phyloP scores from a whole-genome alignment of 1,140 invertebrate species.

The Mya arenaria region DNA sequence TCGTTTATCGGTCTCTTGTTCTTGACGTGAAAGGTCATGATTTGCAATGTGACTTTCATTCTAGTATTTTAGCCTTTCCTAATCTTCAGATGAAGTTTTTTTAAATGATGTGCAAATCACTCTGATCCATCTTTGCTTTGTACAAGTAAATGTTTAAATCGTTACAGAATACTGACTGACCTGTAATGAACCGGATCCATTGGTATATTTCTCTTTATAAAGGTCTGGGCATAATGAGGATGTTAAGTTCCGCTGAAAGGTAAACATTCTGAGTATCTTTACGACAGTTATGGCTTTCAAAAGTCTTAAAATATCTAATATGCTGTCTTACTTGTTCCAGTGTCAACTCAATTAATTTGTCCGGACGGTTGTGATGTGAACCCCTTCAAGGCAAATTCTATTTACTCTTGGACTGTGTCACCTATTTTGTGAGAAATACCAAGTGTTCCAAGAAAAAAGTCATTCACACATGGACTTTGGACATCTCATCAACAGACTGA shows the following conservation, averaged over 20 bases:
- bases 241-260: background rate
- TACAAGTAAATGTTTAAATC: background rate
- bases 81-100: background rate
- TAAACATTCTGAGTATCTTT: slow-evolving; percentile 12
- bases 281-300: slow-evolving; percentile 33
- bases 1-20: slow-evolving; percentile 3
- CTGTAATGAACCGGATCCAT: background rate
- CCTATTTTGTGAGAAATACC: background rate
- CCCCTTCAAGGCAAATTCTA: background rate
- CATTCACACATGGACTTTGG: slow-evolving; percentile 7
- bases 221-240: slow-evolving; percentile 4
- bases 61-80: background rate
- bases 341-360: background rate
- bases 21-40: background rate
- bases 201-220: background rate
- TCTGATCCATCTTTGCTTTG: background rate
- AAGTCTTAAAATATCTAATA: background rate
- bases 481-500: background rate
- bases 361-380: background rate
- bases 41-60: background rate
- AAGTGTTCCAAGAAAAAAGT: slow-evolving; percentile 27
- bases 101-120: background rate
- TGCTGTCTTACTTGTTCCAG: background rate
- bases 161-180: background rate
- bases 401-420: background rate